A percentile compares a stretch with the other conserved stretches of the same genome.
These are phyloP conservation scores for Melanargia galathea DNA, from an alignment of 2,888 invertebrate genomes.

Conservation along the genomic window DNA sequence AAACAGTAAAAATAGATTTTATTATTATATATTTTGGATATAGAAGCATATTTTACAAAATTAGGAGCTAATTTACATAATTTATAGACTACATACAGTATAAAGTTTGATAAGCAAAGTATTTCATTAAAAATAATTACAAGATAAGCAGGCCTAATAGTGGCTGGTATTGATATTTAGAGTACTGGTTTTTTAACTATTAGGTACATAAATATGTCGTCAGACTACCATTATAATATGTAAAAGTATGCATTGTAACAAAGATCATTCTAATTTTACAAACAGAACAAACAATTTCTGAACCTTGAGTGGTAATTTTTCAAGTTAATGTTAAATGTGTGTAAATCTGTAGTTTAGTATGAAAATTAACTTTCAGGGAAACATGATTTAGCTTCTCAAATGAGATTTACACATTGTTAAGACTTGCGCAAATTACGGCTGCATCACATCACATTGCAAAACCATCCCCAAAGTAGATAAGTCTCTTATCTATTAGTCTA, in stretches of 20 bases:
- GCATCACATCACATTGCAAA: too few species aligned
- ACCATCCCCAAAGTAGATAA: too few species aligned
- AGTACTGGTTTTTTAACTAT: background rate
- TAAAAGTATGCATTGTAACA: background rate
- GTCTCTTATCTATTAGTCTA: too few species aligned
- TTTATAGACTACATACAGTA: background rate
- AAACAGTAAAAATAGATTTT: background rate
- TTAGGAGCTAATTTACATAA: background rate
- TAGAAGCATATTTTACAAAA: constrained; percentile 17
- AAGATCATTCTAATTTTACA: background rate
- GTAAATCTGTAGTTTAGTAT: too few species aligned
- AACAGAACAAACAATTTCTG: background rate
- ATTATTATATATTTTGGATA: background rate
- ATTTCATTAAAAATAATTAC: constrained; percentile 8
- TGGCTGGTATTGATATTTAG: background rate
- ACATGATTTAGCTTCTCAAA: too few species aligned
- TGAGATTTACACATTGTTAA: too few species aligned
- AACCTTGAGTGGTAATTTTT: too few species aligned
- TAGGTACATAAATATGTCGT: background rate
- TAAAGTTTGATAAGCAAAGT: constrained; percentile 15
- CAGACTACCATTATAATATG: background rate
- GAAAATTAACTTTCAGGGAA: too few species aligned
- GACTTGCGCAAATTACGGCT: too few species aligned
- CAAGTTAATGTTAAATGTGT: too few species aligned
- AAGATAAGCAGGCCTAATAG: constrained; percentile 9